phyloP scores from a whole-genome alignment of 2,797 vertebrate genomes.

The Epinephelus awoara region DNA sequence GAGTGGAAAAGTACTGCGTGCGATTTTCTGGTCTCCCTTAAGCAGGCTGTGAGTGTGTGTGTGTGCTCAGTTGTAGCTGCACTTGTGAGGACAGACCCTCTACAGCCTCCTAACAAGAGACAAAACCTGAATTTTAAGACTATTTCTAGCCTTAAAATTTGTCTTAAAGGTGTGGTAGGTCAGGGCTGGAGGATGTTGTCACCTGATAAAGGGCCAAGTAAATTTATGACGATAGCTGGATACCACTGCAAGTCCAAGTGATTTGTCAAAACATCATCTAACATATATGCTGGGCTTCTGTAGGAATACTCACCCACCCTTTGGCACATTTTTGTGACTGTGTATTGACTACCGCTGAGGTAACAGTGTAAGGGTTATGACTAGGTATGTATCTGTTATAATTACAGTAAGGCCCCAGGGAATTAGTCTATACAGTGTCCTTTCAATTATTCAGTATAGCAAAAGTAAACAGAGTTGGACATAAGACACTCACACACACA shows the following conservation, averaged over 20 bases:
- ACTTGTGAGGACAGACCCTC: conserved; percentile 45
- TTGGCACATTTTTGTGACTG: not conserved
- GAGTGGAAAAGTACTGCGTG: conserved; percentile 85
- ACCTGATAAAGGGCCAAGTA: not conserved
- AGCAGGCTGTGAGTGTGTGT: conserved; percentile 3
- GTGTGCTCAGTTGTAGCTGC: conserved; percentile 12
- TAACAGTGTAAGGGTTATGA: not conserved
- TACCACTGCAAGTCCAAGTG: not conserved
- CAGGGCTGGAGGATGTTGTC: not conserved
- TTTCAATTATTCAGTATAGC: not conserved
- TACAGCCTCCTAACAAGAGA: conserved; percentile 1
- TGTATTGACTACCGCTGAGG: not conserved
- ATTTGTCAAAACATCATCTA: not conserved
- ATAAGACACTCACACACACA: not conserved
- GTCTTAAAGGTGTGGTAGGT: not conserved
- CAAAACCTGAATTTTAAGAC: not conserved
- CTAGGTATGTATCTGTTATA: not conserved
- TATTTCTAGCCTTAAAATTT: not conserved
- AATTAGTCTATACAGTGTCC: not conserved
- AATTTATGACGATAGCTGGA: not conserved
- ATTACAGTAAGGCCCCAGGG: not conserved
- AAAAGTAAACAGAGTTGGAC: not conserved
- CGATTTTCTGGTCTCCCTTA: conserved; percentile 18
- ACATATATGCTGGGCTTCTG: not conserved
- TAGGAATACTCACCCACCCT: not conserved